Base-by-base conservation (phyloP, 2,888 invertebrate genomes). In the Mesorhabditis sp. region DNA sequence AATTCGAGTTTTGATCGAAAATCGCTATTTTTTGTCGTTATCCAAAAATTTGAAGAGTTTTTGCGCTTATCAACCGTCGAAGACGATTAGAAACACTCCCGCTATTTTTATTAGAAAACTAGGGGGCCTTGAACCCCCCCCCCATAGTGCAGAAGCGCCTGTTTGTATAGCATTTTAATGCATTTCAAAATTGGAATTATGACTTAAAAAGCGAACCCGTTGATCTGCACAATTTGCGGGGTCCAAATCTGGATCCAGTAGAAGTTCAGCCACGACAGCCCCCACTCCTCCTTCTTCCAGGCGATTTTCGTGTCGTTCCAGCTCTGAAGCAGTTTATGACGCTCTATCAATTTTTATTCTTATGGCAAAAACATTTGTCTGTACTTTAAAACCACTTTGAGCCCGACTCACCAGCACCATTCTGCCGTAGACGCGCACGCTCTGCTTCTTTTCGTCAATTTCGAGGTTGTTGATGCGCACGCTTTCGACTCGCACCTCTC, bases 231-330 rank as follows among this genome's bases (percentile, higher is more conserved):
- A 67, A 85, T 67, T 68, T 80, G 80, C 10, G 84, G 84, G 7
- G 83, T 81, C 84, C 84, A 84, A 43, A 86, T 80, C 70, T 85
- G 84, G 15, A 86, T 79, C 86, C 86, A 86, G 72, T 86, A 86
- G 73, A 86, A 86, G 78, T 86, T 86, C 45, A 86, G 75, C 86
- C 86, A 86, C n/a, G 80, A 80, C 58, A 85, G 72, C 28, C 85
- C 85, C 86, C 86, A 86, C 69, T 81, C 72, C n/a, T 83, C 77
- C 70, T 82, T 83, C 74, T 85, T 81, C 86, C 86, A 86, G 0
- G 80, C 75, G 64, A 86, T 78, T 72, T 76, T 76, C 2, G 80
- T 76, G 72, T 86, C 86, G 74, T 85, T 86, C 86, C 86, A 86
- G 64, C 80, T 79, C 79, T 79, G 45, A 43, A 58, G 4, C 58